Percentiles rank a stretch among this genome's conserved stretches.
phyloP scores from a whole-genome alignment of 2,797 vertebrate genomes.

The Bradypodion ventrale region DNA sequence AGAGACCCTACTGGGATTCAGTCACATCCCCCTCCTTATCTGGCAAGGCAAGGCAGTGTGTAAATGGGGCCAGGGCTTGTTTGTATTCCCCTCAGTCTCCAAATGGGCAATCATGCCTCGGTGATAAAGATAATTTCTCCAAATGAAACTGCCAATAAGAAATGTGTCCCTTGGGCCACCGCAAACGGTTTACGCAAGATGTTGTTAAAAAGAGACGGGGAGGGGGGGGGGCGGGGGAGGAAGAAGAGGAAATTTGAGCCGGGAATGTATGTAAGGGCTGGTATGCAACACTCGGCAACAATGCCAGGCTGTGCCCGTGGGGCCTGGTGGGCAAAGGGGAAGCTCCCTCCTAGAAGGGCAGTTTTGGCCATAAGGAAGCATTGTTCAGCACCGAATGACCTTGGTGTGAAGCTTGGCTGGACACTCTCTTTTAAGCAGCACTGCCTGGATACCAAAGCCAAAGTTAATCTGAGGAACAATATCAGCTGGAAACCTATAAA shows the following conservation, averaged over 20 bases:
- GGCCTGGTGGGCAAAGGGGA: no score
- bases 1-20: fast-evolving
- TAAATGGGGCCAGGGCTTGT: constrained; percentile 37
- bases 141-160: constrained; percentile 49
- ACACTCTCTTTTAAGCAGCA: no score
- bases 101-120: constrained; percentile 10
- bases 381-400: no score
- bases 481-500: no score
- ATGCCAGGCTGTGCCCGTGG: no score
- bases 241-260: no score
- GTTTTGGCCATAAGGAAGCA: no score
- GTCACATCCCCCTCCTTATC: background rate
- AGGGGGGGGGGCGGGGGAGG: background rate
- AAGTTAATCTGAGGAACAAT: no score
- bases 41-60: fast-evolving
- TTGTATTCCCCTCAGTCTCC: constrained; percentile 29
- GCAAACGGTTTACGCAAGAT: constrained; percentile 52
- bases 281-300: background rate
- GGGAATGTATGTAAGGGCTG: background rate
- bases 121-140: constrained; percentile 46
- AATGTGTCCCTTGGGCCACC: constrained; percentile 45
- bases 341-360: no score
- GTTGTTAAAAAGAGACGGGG: constrained; percentile 13
- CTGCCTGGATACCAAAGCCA: no score
- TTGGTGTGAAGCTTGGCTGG: no score